These are phyloP conservation scores for Laothoe populi DNA, from an alignment of 2,888 invertebrate genomes.

Conservation along the genomic window DNA sequence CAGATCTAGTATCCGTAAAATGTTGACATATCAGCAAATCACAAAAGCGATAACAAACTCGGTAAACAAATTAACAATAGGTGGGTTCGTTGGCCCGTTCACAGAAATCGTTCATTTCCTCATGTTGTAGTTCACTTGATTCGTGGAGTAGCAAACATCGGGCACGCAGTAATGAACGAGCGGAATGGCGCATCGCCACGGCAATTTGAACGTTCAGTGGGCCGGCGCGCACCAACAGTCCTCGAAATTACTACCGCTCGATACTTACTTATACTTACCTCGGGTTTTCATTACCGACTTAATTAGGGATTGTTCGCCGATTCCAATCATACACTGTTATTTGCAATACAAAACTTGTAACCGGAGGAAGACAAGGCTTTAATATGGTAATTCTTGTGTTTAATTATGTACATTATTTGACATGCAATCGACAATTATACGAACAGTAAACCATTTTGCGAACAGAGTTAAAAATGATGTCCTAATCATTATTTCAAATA, in stretches of 20 bases:
- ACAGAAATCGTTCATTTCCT: slow-evolving; percentile 71
- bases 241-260: slow-evolving; percentile 69
- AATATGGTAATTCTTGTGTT: too few relatives aligned
- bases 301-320: slow-evolving; percentile 35
- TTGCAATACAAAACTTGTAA: slow-evolving; percentile 43
- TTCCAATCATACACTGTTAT: slow-evolving; percentile 34
- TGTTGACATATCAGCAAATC: not conserved
- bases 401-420: too few relatives aligned
- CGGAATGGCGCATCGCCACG: slow-evolving; percentile 65
- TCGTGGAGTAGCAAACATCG: slow-evolving; percentile 67
- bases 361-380: not conserved
- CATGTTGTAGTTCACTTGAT: slow-evolving; percentile 59
- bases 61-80: slow-evolving; percentile 28
- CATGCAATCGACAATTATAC: too few relatives aligned
- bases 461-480: too few relatives aligned
- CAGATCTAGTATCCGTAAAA: too few relatives aligned
- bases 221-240: slow-evolving; percentile 70
- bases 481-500: too few relatives aligned
- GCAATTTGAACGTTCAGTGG: slow-evolving; percentile 78
- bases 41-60: slow-evolving; percentile 18
- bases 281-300: slow-evolving; percentile 49
- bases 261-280: slow-evolving; percentile 43
- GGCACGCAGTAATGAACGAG: slow-evolving; percentile 63
- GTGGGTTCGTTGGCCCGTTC: slow-evolving; percentile 43
- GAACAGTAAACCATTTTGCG: too few relatives aligned